phyloP scores from a whole-genome alignment of 2,113 vertebrate genomes.

The Oxygymnocypris stewartii region DNA sequence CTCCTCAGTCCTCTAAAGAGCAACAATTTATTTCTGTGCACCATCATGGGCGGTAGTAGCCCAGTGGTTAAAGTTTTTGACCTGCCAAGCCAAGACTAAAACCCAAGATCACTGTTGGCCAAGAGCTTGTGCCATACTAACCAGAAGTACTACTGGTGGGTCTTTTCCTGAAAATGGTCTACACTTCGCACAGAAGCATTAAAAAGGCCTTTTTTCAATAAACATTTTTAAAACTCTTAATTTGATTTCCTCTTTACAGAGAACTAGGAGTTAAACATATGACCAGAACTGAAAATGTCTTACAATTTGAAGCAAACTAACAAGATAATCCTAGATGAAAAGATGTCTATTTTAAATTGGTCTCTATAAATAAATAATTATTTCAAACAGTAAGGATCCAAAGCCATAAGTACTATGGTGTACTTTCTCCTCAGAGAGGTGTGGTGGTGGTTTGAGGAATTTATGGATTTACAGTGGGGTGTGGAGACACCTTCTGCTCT shows the following conservation, averaged over 20 bases:
- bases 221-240: not conserved
- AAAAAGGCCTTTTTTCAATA: not conserved
- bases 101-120: slow-evolving; percentile 10
- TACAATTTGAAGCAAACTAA: not conserved
- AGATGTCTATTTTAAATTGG: slow-evolving; percentile 20
- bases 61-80: slow-evolving; percentile 13
- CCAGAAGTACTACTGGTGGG: slow-evolving; percentile 24
- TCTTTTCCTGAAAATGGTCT: not conserved
- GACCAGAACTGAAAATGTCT: not conserved
- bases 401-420: slow-evolving; percentile 2
- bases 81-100: slow-evolving; percentile 32
- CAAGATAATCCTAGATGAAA: slow-evolving; percentile 33
- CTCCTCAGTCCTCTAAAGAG: slow-evolving; percentile 18
- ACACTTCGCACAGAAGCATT: not conserved
- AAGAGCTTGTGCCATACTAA: slow-evolving; percentile 16
- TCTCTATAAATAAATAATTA: slow-evolving; percentile 25
- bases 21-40: not conserved
- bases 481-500: slow-evolving; percentile 40
- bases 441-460: slow-evolving; percentile 33
- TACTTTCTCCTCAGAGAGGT: not conserved
- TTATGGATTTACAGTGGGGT: slow-evolving; percentile 48
- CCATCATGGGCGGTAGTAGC: slow-evolving; percentile 33
- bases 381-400: slow-evolving; percentile 14
- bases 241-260: not conserved
- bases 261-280: not conserved